A percentile compares a stretch with the other conserved stretches of the same genome.
Conservation (phyloP, 2,797 vertebrate genomes). For the Falco biarmicus region DNA sequence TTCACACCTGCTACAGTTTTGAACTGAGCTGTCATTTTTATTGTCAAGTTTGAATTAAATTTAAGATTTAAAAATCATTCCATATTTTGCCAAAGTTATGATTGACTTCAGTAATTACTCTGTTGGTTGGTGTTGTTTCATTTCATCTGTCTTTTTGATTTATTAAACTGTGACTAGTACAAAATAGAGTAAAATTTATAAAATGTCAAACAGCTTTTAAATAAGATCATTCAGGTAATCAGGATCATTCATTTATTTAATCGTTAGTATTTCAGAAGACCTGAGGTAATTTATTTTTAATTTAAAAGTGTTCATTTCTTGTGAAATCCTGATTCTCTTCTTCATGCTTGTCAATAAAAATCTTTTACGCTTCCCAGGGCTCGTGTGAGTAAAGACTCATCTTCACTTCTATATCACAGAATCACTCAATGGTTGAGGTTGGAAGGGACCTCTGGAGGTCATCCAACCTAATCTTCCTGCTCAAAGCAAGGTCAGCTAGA, state of each 20-base stretch:
- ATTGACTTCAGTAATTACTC: neutral
- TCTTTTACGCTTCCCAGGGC: neutral
- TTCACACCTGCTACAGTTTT: neutral
- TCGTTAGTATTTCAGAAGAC: neutral
- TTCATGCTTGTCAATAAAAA: neutral
- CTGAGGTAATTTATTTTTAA: neutral
- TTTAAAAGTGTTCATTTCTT: neutral
- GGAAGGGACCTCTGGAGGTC: neutral
- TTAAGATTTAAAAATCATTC: neutral
- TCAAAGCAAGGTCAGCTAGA: too few species aligned
- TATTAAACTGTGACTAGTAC: neutral
- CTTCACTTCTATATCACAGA: neutral
- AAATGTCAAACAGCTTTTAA: slow-evolving; percentile 1
- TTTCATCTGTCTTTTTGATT: slow-evolving; percentile 21
- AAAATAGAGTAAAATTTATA: neutral
- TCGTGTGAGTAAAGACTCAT: neutral
- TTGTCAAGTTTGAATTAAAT: neutral
- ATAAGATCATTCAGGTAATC: neutral
- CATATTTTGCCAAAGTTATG: neutral
- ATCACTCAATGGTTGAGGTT: neutral
- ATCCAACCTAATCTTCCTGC: neutral
- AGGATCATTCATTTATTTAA: neutral
- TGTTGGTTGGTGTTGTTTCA: neutral
- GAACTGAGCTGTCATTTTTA: neutral
- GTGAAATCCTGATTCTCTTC: neutral